Base-by-base conservation (phyloP, 2,797 vertebrate genomes). In the Eremophila alpestris region DNA sequence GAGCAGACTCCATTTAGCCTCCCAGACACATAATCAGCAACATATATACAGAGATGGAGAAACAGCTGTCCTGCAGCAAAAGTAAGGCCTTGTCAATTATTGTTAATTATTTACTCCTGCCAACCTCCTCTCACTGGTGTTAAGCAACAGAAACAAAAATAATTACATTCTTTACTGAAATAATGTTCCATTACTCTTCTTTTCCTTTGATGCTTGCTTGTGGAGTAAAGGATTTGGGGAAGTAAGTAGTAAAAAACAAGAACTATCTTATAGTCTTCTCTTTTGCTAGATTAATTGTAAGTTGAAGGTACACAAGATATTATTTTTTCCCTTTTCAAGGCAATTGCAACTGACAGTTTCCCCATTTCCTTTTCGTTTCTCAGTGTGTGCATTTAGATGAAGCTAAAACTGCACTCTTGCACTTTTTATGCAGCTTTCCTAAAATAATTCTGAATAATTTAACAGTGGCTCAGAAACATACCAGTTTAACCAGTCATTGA, bases 371-470 rank as follows among this genome's bases (percentile, higher is more conserved):
- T 93, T 95, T 86, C 83, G 59, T 73, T 67, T 93, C 82, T 95
- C 87, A 88, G 67, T 93, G 75, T 90, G 94, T 92, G 89, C 94
- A 94, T 97, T 96, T 95, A 95, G 87, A 94, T 96, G 94, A 96
- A 94, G 92, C 48, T 94, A 83, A 94, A 95, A 95, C 73, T 96
- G 91, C 95, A 88, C 38, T 90, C 73, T 78, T 94, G 94, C 94
- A 94, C 94, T 93, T 96, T 86, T 93, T 83, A 88, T 93, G 79
- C 69, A 88, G 85, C 83, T 95, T 96, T 91, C 94, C 87, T 95
- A 90, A 96, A 94, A 96, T 96, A 96, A 96, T 96, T 93, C 83
- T 92, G 94, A 96, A 95, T 94, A 93, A 93, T 95, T 96, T 93
- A 92, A 82, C 69, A 95, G 70, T 84, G 63, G 55, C 85, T 96